Conservation (phyloP, 1,140 invertebrate species). For the Antheraea pernyi region DNA sequence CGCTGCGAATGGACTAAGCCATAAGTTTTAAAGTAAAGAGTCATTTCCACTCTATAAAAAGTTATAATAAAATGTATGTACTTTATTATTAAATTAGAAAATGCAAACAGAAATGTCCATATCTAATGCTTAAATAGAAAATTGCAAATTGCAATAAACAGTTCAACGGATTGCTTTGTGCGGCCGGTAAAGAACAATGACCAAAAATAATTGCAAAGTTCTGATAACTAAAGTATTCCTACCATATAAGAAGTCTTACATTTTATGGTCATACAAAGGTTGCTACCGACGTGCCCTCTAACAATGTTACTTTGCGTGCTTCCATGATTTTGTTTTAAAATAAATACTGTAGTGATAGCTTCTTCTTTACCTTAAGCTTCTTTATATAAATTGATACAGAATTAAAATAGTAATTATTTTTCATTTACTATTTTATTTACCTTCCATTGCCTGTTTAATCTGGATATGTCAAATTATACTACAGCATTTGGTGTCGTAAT, state of each 20-base stretch:
- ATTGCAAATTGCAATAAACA: background rate
- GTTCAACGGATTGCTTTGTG: background rate
- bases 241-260: background rate
- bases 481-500: no score
- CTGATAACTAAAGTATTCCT: background rate
- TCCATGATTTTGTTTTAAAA: background rate
- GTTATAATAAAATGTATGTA: no score
- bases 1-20: no score
- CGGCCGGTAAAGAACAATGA: constrained; percentile 1
- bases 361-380: no score
- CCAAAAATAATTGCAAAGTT: constrained; percentile 1
- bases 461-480: no score
- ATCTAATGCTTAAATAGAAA: constrained; percentile 1
- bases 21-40: no score
- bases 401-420: no score
- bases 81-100: background rate
- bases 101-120: background rate
- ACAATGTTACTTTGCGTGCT: background rate
- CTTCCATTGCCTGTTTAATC: no score
- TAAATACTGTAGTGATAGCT: background rate
- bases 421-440: no score
- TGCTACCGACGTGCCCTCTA: background rate
- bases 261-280: constrained; percentile 3
- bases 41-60: no score
- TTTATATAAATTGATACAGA: no score